phyloP scores from a whole-genome alignment of 2,888 invertebrate genomes.

The Chalcis sispes region DNA sequence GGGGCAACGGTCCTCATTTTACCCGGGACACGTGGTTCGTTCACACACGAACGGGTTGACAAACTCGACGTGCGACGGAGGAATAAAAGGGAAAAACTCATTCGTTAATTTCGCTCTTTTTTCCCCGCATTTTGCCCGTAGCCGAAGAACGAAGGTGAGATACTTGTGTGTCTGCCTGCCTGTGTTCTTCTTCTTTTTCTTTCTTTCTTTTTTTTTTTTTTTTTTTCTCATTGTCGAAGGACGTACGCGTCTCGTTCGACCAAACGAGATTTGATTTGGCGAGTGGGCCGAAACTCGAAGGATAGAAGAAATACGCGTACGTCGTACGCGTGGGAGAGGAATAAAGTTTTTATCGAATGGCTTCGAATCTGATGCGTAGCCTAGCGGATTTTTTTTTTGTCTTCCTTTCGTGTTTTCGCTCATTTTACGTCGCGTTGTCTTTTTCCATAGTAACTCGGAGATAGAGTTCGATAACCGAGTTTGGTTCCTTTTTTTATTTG shows the following conservation, averaged over 20 bases:
- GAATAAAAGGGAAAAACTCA: background rate
- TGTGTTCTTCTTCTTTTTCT: too few relatives aligned
- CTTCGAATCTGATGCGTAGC: background rate
- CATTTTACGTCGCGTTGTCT: too few relatives aligned
- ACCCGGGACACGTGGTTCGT: background rate
- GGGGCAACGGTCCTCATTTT: background rate
- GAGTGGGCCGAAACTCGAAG: background rate
- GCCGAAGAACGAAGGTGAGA: background rate
- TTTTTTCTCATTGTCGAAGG: background rate
- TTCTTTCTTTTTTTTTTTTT: constrained; percentile 7
- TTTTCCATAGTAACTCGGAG: constrained; percentile 7
- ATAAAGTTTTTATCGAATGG: constrained; percentile 42
- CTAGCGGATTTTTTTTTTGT: constrained; percentile 30
- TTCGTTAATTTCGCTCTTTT: constrained; percentile 9
- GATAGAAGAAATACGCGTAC: background rate
- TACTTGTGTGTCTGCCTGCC: background rate
- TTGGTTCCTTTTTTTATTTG: too few relatives aligned
- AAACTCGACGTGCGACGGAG: background rate
- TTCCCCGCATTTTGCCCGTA: background rate
- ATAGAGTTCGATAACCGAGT: background rate
- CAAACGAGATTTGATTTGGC: constrained; percentile 34
- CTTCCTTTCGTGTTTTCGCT: too few relatives aligned
- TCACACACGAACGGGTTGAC: background rate
- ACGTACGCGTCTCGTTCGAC: background rate
- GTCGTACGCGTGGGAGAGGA: background rate